Evolutionary conservation across 2,888 invertebrate genomes (phyloP), one percentile per base, ranked within the genome.

Genomic region (Cephalotes varians): DNA sequence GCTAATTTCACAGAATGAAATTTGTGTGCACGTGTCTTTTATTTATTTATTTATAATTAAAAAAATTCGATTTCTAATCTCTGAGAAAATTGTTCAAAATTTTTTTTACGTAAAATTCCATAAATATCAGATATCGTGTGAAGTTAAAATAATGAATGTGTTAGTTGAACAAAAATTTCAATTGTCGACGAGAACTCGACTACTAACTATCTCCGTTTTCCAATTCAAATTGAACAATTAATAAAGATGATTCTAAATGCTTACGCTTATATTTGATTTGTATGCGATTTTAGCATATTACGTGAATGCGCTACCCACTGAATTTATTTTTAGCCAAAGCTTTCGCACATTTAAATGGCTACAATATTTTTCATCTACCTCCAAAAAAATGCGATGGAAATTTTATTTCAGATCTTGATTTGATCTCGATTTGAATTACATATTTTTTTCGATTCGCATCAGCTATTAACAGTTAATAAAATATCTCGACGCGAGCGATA

Each of bases 211-310:
- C 34, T 37, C 64, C 37, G 18, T 47, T 74, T 74, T 51, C n/a
- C 49, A 76, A 37, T 65, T 76, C 37, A 37, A 28, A 51, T 67
- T 76, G 51, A 51, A 54, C 37, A 51, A 76, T 67, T 76, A 65
- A 51, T 12, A 65, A 76, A 67, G 31, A 58, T 6, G 40, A 28
- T 58, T 67, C 28, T 44, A 62, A 73, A 73, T 73, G 21, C 6
- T n/a, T 10, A 60, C 44, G 9, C 7, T 2, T 12, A 60, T 73
- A 44, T 73, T 73, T 31, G 37, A 67, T 37, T 67, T 64, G 37
- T 25, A 21, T 40, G 10, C n/a, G 1, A 67, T 51, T 54, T 76
- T 51, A 76, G 18, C 21, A 34, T 51, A 51, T 67, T 31, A 76
- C 37, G 2, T 40, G n/a, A 37, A 37, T 28, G 67, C n/a, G 18